A percentile compares a stretch with the other conserved stretches of the same genome.
These are phyloP conservation scores for Oreotrochilus melanogaster DNA, from an alignment of 2,113 vertebrate species.

Conservation along the genomic window DNA sequence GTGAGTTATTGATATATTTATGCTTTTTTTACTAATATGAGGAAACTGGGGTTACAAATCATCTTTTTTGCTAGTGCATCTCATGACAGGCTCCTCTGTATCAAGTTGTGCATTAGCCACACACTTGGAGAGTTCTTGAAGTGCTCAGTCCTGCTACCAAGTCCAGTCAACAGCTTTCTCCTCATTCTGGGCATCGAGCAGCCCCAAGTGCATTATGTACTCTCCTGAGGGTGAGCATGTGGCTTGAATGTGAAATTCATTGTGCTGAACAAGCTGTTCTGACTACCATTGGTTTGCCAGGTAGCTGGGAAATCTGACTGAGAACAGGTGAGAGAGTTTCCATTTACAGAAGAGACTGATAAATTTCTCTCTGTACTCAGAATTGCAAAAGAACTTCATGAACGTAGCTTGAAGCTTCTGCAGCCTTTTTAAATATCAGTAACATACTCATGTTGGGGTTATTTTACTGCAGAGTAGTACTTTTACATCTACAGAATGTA, in stretches of 20 bases:
- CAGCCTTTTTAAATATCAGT: neutral
- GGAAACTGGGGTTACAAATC: neutral
- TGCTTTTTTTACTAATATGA: neutral
- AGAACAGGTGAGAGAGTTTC: slow-evolving; percentile 17
- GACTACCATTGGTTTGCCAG: neutral
- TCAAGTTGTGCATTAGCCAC: neutral
- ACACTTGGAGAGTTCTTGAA: neutral
- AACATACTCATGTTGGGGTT: neutral
- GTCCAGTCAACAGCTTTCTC: neutral
- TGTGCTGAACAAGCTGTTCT: neutral
- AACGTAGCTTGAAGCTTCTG: neutral
- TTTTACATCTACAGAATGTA: slow-evolving; percentile 1
- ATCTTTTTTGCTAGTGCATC: neutral
- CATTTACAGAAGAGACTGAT: neutral
- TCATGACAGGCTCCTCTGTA: neutral
- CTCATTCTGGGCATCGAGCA: neutral
- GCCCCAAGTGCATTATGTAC: neutral
- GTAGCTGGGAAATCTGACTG: neutral
- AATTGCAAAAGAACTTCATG: neutral
- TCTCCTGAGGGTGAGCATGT: neutral
- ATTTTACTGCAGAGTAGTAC: slow-evolving; percentile 12
- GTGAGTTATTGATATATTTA: neutral
- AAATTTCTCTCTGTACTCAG: neutral
- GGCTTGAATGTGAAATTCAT: neutral
- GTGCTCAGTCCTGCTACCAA: neutral